These are phyloP conservation scores for Atherinomorus stipes DNA, from an alignment of 2,113 vertebrate genomes.

Conservation along the genomic window DNA sequence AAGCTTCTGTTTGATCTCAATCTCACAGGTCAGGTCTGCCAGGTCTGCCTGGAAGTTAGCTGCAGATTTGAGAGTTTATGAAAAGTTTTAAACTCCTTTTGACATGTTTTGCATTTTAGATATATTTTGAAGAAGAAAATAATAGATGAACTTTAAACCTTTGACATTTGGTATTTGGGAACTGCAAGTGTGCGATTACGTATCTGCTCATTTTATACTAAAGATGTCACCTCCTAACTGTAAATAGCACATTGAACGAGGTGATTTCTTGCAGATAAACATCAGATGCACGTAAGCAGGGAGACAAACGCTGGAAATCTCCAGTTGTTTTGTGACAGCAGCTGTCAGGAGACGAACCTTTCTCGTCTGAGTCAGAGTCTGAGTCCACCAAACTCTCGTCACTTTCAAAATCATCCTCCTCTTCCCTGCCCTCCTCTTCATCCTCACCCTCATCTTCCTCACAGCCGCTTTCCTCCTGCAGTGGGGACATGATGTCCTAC, in stretches of 20 bases:
- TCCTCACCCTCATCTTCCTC: slow-evolving; percentile 93
- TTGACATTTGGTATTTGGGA: not conserved
- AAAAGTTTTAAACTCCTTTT: not conserved
- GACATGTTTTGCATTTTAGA: not conserved
- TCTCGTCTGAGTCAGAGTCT: slow-evolving; percentile 93
- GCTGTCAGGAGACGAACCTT: slow-evolving; percentile 81
- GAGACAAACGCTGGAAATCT: not conserved
- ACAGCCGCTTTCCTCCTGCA: slow-evolving; percentile 95
- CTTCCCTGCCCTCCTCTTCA: slow-evolving; percentile 86
- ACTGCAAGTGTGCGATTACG: not conserved
- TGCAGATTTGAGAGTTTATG: slow-evolving; percentile 50
- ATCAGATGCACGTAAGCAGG: not conserved
- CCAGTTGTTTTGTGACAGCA: not conserved
- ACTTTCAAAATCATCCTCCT: slow-evolving; percentile 89
- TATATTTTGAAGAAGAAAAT: not conserved
- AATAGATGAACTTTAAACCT: too few relatives aligned
- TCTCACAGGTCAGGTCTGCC: slow-evolving; percentile 95
- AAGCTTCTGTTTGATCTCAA: slow-evolving; percentile 98
- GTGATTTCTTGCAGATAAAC: not conserved
- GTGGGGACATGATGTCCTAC: slow-evolving; percentile 80
- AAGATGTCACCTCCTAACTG: slow-evolving; percentile 8
- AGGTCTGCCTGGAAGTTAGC: slow-evolving; percentile 93
- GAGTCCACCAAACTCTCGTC: slow-evolving; percentile 96
- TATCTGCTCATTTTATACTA: not conserved
- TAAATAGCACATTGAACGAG: not conserved